These are phyloP conservation scores for Mus minutoides DNA, from an alignment of 2,797 vertebrate genomes.

Conservation along the genomic window DNA sequence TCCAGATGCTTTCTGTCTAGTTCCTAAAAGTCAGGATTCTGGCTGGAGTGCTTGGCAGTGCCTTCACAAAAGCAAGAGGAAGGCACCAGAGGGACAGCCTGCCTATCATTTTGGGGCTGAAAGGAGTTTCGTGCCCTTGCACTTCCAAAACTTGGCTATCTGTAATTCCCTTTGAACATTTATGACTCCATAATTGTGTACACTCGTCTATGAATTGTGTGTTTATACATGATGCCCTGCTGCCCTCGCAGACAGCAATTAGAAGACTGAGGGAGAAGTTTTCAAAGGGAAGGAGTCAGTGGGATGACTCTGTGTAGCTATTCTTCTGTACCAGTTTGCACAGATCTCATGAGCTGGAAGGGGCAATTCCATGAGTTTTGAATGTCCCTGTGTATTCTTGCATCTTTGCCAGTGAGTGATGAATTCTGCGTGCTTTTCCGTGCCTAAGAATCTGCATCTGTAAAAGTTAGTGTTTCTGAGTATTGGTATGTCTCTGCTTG, in stretches of 20 bases:
- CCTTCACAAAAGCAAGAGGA: background rate
- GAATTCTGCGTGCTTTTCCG: conserved; percentile 55
- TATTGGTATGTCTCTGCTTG: conserved; percentile 44
- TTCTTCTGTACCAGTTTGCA: conserved; percentile 56
- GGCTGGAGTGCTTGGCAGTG: conserved; percentile 15
- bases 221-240: conserved; percentile 58
- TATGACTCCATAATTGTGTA: conserved; percentile 47
- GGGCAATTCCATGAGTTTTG: conserved; percentile 1
- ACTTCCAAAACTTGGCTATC: conserved; percentile 49
- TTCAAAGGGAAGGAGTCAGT: conserved; percentile 40
- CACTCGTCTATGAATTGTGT: conserved; percentile 49
- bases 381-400: conserved; percentile 23
- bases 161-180: conserved; percentile 63
- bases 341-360: conserved; percentile 14
- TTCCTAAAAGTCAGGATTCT: conserved; percentile 50
- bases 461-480: conserved; percentile 41
- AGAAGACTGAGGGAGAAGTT: conserved; percentile 62
- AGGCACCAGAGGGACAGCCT: background rate
- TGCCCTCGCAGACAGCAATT: conserved; percentile 63
- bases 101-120: conserved; percentile 48
- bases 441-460: conserved; percentile 56
- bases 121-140: conserved; percentile 27
- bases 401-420: conserved; percentile 28
- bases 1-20: conserved; percentile 40
- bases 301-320: conserved; percentile 26